Percentiles rank a stretch among this genome's conserved stretches.
phyloP scores from a whole-genome alignment of 2,113 vertebrate genomes.

The Neotragus pygmaeus region DNA sequence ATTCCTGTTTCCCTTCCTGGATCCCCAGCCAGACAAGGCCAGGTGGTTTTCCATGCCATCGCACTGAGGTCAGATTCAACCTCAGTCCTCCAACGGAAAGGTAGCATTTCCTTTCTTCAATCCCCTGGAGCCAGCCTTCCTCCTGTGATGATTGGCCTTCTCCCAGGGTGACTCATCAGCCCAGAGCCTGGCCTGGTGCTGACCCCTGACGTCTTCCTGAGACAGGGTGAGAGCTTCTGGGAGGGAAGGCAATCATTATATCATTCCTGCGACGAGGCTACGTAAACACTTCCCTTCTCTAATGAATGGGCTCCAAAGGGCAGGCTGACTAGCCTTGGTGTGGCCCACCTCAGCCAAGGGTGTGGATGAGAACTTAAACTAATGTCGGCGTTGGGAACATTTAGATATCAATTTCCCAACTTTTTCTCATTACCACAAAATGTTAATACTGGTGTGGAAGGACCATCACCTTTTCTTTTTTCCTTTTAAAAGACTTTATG shows the following conservation, averaged over 20 bases:
- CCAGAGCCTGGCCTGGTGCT: constrained; percentile 53
- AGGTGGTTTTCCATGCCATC: constrained; percentile 63
- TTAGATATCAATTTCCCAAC: constrained; percentile 38
- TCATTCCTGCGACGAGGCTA: constrained; percentile 26
- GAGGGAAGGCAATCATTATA: constrained; percentile 67
- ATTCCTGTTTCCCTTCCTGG: not conserved
- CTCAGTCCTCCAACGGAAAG: constrained; percentile 53
- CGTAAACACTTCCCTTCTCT: constrained; percentile 64
- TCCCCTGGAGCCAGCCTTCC: constrained; percentile 23
- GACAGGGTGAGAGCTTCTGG: constrained; percentile 63
- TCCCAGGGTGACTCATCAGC: constrained; percentile 60
- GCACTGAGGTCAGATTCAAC: constrained; percentile 28
- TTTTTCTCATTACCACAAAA: constrained; percentile 21
- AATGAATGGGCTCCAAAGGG: constrained; percentile 55
- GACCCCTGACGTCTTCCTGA: constrained; percentile 72
- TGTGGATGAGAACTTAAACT: constrained; percentile 52
- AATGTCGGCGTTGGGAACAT: constrained; percentile 29
- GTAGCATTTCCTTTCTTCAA: constrained; percentile 64
- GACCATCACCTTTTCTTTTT: not conserved
- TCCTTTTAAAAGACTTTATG: not conserved
- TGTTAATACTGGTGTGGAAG: not conserved
- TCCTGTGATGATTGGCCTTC: constrained; percentile 53
- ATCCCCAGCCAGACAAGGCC: constrained; percentile 29
- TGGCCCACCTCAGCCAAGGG: constrained; percentile 46
- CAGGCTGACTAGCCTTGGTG: constrained; percentile 57